Percentiles rank a stretch among this genome's conserved stretches.
Conservation (phyloP, 2,888 invertebrate genomes). For the Agonopterix arenella region DNA sequence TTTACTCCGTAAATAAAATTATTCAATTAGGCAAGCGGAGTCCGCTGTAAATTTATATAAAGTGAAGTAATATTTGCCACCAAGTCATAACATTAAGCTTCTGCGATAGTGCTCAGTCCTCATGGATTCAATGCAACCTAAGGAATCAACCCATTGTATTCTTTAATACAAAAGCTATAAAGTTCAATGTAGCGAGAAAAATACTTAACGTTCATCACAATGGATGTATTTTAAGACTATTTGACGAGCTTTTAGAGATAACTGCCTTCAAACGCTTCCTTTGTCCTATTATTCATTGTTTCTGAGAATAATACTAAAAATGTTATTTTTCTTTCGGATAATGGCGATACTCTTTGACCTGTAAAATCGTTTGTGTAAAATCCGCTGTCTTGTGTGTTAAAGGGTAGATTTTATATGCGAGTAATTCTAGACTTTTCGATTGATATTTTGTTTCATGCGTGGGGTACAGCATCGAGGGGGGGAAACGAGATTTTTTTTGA, state of each 20-base stretch:
- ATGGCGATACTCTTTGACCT: conserved; percentile 27
- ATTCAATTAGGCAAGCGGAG: conserved; percentile 11
- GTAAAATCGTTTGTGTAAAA: conserved; percentile 4
- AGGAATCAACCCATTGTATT: conserved; percentile 6
- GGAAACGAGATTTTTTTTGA: too few species aligned
- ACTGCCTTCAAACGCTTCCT: conserved; percentile 59
- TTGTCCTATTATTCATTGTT: conserved; percentile 66
- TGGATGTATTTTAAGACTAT: conserved; percentile 53
- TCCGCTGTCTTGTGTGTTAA: background rate
- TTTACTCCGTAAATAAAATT: too few species aligned
- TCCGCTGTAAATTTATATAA: conserved; percentile 14
- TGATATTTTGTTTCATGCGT: too few species aligned
- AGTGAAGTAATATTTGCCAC: conserved; percentile 23
- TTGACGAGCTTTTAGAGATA: conserved; percentile 66
- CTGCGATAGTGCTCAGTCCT: conserved; percentile 15
- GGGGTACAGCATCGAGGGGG: too few species aligned
- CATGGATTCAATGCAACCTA: conserved; percentile 16
- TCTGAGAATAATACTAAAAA: conserved; percentile 31
- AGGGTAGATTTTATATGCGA: background rate
- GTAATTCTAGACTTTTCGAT: background rate
- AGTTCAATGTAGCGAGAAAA: conserved; percentile 21
- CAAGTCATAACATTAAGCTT: conserved; percentile 20
- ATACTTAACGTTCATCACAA: conserved; percentile 23
- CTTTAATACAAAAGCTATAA: conserved; percentile 20
- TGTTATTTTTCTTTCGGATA: conserved; percentile 39